Base-by-base conservation (phyloP, 2,797 vertebrate genomes). In the Graptemys geographica region DNA sequence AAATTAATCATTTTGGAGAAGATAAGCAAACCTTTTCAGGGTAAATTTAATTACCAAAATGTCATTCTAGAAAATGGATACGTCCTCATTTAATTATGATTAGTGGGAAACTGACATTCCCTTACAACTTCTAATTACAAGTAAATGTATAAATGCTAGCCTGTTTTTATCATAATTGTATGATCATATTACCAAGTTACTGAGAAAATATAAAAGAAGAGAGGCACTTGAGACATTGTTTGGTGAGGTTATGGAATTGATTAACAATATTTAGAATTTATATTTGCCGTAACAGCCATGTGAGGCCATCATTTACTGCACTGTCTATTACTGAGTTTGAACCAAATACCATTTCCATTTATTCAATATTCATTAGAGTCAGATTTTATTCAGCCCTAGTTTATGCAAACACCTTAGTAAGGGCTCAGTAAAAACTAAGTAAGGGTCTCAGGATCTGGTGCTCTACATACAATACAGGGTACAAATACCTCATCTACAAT, bases 21-120 rank as follows among this genome's bases (percentile, higher is more conserved):
- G 91, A 90, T 0, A 88, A 41, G 83, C 81, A 92, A 81, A 91
- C 90, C 51, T 92, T 94, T 72, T 76, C 52, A 90, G 90, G 88
- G 93, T 96, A 93, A 93, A 91, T 72, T 92, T 95, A 96, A 96
- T 97, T 95, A 96, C 83, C 83, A 87, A 88, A 25, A 57, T n/a
- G 3, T 86, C 94, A 72, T 72, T 89, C 76, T 25, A 84, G 79
- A 93, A 95, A 95, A 92, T 51, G 59, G 74, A 96, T 95, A 92
- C 9, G 85, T 92, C 81, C 56, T 1, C 94, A 93, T 82, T 93
- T 88, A 95, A 96, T 94, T 95, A 93, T 47, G 49, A 72, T 84
- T 81, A 93, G 92, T 53, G 90, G 95, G 88, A 85, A 93, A 76
- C 83, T 89, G 88, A 90, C 88, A 89, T 62, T 62, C 89, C 94